Percentiles rank a stretch among this genome's conserved stretches.
phyloP scores from a whole-genome alignment of 2,888 invertebrate species.

The Lamproptera curius region DNA sequence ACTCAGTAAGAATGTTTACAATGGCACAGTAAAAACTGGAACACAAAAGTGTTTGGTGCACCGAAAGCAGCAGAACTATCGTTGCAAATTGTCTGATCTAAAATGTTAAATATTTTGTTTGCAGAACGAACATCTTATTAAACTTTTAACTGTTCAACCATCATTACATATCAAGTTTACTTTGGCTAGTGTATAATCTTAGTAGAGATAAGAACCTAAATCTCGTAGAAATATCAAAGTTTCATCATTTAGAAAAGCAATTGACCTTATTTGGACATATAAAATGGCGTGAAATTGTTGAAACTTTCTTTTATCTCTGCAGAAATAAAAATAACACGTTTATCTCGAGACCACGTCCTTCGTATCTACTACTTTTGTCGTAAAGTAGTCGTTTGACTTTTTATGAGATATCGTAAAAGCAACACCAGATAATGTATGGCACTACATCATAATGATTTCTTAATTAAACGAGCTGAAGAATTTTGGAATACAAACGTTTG shows the following conservation, averaged over 20 bases:
- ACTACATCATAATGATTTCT: too few relatives aligned
- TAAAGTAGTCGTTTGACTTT: constrained; percentile 4
- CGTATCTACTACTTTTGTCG: constrained; percentile 2
- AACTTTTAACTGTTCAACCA: too few relatives aligned
- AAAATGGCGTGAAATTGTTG: constrained; percentile 14
- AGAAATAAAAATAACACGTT: constrained; percentile 4
- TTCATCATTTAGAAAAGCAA: constrained; percentile 1
- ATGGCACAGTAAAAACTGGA: too few relatives aligned
- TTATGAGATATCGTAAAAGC: constrained; percentile 2
- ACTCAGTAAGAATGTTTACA: too few relatives aligned
- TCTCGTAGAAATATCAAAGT: not conserved
- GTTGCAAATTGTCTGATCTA: too few relatives aligned
- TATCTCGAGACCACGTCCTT: constrained; percentile 1
- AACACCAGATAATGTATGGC: not conserved
- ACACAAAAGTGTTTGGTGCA: too few relatives aligned
- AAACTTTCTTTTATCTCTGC: constrained; percentile 11
- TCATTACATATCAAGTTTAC: not conserved
- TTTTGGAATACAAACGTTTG: too few relatives aligned
- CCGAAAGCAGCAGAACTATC: too few relatives aligned
- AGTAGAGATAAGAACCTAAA: not conserved
- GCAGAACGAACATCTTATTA: too few relatives aligned
- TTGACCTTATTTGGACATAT: constrained; percentile 12
- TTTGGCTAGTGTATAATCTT: not conserved
- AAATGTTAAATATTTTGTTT: too few relatives aligned
- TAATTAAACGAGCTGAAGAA: too few relatives aligned